Base-by-base conservation (phyloP, 2,888 invertebrate species). In the Coecobrya sp. region DNA sequence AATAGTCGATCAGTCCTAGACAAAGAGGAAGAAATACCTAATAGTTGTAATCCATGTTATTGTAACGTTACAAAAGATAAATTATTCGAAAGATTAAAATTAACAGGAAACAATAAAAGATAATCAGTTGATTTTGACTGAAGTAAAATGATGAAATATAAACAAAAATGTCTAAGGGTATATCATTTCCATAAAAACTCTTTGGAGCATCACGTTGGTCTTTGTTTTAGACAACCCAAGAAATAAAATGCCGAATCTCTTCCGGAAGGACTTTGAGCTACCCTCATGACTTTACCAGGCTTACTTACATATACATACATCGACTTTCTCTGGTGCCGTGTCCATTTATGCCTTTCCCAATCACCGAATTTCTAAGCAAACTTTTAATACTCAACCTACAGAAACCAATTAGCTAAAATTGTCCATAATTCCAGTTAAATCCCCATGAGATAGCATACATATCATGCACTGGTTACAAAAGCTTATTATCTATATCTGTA, bases 1-100 rank as follows among this genome's bases (percentile, higher is more conserved):
- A 55, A 36, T 82, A 82, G 81, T 82, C 81, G 81, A 82, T 30
- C 30, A 82, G 30, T 82, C 16, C 59, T 82, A 82, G 81, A 82
- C 22, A 81, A 11, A 30, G 52, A 52, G 16, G 11, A 16, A 73
- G 10, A 1, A 42, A 4, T 27, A 30, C 4, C 30, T 5, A 27
- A 68, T 30, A 68, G 3, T 36, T 73, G 70, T 73, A 42, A 70
- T 73, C 42, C 19, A 19, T n/a, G n/a, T n/a, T n/a, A n/a, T 42
- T 36, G 19, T 55, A 42, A 70, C 68, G 19, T 42, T 73, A 42
- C 42, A 19, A 11, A 30, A 30, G 19, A 42, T 73, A 73, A 73
- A 16, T 73, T 73, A 73, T 65, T 65, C 42, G 11, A 42, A 73
- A 42, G 16, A 13, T 13, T 27, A 4, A 27, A 30, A 30, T 16